Base-by-base conservation (phyloP, 2,888 invertebrate species). In the Noctua fimbriata region DNA sequence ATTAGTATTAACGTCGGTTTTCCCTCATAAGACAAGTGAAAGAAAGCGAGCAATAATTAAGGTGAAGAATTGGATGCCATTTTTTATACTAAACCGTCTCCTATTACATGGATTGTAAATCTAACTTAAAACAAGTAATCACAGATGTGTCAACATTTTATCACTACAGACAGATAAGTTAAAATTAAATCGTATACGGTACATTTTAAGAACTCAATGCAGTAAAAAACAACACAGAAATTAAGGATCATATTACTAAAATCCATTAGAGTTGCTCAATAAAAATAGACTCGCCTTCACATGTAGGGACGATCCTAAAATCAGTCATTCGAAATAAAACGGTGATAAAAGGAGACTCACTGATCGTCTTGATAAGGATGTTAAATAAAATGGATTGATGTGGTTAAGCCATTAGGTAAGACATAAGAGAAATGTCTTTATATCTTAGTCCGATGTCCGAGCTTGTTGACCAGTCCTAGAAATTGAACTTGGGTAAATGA, bases 201-300 rank as follows among this genome's bases (percentile, higher is more conserved):
- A 93, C 91, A 85, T 90, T 92, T 91, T 92, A 92, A 94, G 92
- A 93, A 93, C 92, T 86, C 88, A 75, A 86, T 86, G 90, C 88
- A 89, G 91, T 93, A 94, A 95, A 96, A 96, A 95, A 94, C 71
- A 93, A 94, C 92, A 94, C 90, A 90, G 87, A 94, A 95, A 92
- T 94, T 92, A 93, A 94, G 94, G 96, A 96, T 96, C 96, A 93
- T 93, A 95, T 96, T 96, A 96, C 96, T 91, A 91, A 96, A 96
- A 95, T 96, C 96, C 96, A 96, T 96, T 96, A 96, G 94, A 92
- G 93, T 89, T 91, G 92, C 92, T 92, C 74, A 94, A 96, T 96
- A 96, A 96, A 96, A 96, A 96, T 96, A 96, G 95, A 95, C 90
- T 90, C 90, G 90, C 85, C 88, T 90, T 87, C 78, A 85, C 79